Conservation (phyloP, 2,113 vertebrate species). For the Takifugu flavidus region DNA sequence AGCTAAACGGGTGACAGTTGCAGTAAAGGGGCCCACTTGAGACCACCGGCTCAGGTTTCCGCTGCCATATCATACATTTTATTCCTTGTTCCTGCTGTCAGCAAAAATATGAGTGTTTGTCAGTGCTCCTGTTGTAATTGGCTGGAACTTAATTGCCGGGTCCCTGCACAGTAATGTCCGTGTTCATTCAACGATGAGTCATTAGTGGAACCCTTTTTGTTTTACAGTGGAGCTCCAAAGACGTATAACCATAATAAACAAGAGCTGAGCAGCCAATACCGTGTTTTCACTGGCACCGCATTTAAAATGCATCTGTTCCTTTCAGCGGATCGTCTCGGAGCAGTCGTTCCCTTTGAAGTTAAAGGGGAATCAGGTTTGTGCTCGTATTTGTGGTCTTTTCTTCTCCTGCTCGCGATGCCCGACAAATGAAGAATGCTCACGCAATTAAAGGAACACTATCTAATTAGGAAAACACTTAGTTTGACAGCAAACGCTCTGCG, state of each 20-base stretch:
- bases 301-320: conserved; percentile 21
- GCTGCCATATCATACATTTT: neutral
- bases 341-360: conserved; percentile 16
- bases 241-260: conserved; percentile 39
- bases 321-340: neutral
- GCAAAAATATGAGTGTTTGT: conserved; percentile 27
- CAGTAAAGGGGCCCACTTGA: too few relatives aligned
- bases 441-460: neutral
- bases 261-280: conserved; percentile 8
- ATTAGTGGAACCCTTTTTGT: conserved; percentile 44
- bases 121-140: conserved; percentile 47
- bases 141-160: conserved; percentile 41
- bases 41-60: neutral
- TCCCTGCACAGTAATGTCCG: conserved; percentile 38
- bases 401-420: too few relatives aligned
- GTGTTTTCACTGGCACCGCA: neutral
- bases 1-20: too few relatives aligned
- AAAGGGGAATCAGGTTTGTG: neutral
- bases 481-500: neutral
- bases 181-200: conserved; percentile 44
- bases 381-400: conserved; percentile 1
- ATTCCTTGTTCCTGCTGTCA: conserved; percentile 16
- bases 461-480: neutral
- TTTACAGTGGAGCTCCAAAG: conserved; percentile 27
- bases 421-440: neutral